These are phyloP conservation scores for Lacerta agilis DNA, from an alignment of 2,797 vertebrate genomes.

Conservation along the genomic window DNA sequence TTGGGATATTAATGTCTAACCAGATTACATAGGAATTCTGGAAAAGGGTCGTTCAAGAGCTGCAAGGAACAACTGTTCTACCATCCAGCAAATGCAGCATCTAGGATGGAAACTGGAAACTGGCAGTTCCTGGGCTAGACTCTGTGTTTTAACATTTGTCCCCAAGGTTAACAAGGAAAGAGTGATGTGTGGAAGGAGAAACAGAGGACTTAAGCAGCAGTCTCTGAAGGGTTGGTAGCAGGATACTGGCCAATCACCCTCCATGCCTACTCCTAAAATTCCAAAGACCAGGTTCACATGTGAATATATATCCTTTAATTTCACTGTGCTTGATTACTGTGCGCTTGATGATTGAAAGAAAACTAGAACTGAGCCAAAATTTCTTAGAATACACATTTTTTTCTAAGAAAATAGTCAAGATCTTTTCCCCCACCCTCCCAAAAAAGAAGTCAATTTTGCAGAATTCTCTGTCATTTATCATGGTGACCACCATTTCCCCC, in stretches of 20 bases:
- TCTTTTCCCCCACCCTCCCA: too few relatives aligned
- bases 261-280: not conserved
- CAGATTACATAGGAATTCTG: not conserved
- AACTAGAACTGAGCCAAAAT: not conserved
- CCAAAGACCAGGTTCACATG: not conserved
- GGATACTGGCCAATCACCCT: not conserved
- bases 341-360: too few relatives aligned
- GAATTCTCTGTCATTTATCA: too few relatives aligned
- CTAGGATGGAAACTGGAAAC: not conserved
- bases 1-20: constrained; percentile 2
- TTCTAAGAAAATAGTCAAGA: not conserved
- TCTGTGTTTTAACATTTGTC: too few relatives aligned
- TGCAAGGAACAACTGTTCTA: not conserved
- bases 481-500: too few relatives aligned
- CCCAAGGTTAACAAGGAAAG: not conserved
- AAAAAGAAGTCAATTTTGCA: too few relatives aligned
- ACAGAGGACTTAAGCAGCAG: not conserved
- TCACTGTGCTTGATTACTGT: not conserved
- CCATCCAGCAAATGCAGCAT: not conserved
- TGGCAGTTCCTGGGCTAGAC: not conserved
- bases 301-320: not conserved
- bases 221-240: not conserved
- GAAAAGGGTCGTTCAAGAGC: not conserved
- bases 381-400: too few relatives aligned
- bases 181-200: not conserved